Conservation (phyloP, 2,888 invertebrate species). For the Drepanosiphum platanoidis region DNA sequence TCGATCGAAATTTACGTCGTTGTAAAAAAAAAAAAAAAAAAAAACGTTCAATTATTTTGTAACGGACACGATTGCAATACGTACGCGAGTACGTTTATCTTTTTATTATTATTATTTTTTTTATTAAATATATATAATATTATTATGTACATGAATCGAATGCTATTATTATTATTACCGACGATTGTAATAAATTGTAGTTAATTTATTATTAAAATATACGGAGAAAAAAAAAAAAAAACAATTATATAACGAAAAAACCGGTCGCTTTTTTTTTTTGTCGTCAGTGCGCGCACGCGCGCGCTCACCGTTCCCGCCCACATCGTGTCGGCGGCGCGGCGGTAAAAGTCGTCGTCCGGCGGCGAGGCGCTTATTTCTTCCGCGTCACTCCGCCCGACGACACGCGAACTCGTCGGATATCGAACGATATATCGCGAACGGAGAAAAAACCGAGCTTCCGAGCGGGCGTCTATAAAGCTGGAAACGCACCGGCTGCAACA, state of each 20-base stretch:
- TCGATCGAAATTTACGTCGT: too few relatives aligned
- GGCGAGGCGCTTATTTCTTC: background rate
- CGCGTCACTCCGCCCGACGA: background rate
- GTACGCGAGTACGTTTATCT: too few relatives aligned
- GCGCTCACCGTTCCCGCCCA: background rate
- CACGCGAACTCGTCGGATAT: too few relatives aligned
- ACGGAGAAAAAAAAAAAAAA: slow-evolving; percentile 12
- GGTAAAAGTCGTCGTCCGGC: background rate
- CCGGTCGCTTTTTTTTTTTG: background rate
- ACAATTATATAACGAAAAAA: too few relatives aligned
- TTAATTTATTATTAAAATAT: slow-evolving; percentile 53
- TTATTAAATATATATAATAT: too few relatives aligned
- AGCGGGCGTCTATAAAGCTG: too few relatives aligned
- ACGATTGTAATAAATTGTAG: slow-evolving; percentile 59
- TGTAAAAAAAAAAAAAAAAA: slow-evolving; percentile 9
- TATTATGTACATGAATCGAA: slow-evolving; percentile 49
- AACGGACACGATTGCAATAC: slow-evolving; percentile 58
- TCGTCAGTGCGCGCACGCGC: background rate
- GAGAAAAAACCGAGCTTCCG: too few relatives aligned
- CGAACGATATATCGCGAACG: too few relatives aligned
- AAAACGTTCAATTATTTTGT: slow-evolving; percentile 8
- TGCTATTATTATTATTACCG: slow-evolving; percentile 51
- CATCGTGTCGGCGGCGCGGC: background rate
- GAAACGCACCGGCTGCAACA: too few relatives aligned
- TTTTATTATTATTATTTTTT: slow-evolving; percentile 28